These are phyloP conservation scores for Grammomys surdaster DNA, from an alignment of 2,113 vertebrate species.

Conservation along the genomic window DNA sequence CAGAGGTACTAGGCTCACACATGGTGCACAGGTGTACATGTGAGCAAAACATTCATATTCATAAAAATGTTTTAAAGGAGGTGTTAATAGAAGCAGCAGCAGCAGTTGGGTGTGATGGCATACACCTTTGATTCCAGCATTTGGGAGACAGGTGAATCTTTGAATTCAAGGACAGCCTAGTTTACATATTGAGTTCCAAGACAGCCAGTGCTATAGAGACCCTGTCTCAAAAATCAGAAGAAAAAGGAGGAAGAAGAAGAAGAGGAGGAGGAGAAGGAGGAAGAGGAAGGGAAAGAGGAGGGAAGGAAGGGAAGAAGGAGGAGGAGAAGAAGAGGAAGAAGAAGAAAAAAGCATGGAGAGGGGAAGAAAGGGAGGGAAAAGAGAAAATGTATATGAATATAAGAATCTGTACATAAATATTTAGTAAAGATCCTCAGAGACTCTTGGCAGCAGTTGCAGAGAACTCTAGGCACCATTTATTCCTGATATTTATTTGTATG, in stretches of 20 bases:
- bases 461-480: background rate
- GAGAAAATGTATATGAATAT: background rate
- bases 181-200: background rate
- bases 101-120: background rate
- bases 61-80: background rate
- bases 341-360: background rate
- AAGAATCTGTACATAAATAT: background rate
- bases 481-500: no score
- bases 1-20: background rate
- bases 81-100: background rate
- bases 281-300: no score
- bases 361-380: no score
- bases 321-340: background rate
- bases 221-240: background rate
- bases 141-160: background rate
- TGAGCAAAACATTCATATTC: background rate
- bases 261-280: fast-evolving
- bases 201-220: no score
- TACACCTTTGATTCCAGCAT: background rate
- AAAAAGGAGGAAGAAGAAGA: background rate
- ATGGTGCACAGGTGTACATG: background rate
- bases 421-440: background rate
- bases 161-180: background rate
- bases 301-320: no score
- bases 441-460: background rate